Evolutionary conservation across 92 coral and sea anemone genomes (phyloP).

Genomic region (Virgularia gustaviana): DNA sequence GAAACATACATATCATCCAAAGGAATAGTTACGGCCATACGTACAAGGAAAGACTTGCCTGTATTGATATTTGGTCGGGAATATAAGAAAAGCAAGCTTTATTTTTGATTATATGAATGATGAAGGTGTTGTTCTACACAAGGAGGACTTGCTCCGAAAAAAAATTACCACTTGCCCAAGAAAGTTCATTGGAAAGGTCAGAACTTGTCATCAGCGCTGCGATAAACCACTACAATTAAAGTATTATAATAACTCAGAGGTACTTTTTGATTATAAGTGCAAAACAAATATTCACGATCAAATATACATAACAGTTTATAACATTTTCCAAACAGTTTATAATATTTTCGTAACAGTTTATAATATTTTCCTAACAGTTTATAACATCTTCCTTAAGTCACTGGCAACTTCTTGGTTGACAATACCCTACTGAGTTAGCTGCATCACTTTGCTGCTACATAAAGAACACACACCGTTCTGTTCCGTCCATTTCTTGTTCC

Average conservation of each 20-base stretch:
- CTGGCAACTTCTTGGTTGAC: constrained; percentile 28
- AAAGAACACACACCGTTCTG: constrained; percentile 30
- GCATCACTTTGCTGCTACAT: constrained; percentile 43
- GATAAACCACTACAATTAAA: constrained; percentile 38
- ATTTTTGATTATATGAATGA: constrained; percentile 50
- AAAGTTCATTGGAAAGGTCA: constrained; percentile 34
- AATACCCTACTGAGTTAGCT: constrained; percentile 37
- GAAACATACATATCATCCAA: not conserved
- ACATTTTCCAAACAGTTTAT: too few relatives aligned
- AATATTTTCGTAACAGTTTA: too few relatives aligned
- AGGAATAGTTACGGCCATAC: constrained; percentile 20
- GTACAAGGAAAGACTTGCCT: constrained; percentile 27
- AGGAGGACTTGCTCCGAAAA: constrained; percentile 40
- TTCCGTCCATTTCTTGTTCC: constrained; percentile 18
- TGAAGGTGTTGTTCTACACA: constrained; percentile 19
- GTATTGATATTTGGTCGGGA: constrained; percentile 18
- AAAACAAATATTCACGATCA: too few relatives aligned
- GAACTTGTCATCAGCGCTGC: too few relatives aligned
- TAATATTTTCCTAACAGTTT: too few relatives aligned
- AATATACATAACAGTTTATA: too few relatives aligned
- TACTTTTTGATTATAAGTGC: too few relatives aligned
- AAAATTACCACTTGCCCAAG: constrained; percentile 1
- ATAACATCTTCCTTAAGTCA: constrained; percentile 20
- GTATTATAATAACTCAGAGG: constrained; percentile 43
- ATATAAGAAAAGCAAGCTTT: constrained; percentile 44